Evolutionary conservation across 2,113 vertebrate genomes (phyloP), one percentile per base, ranked within the genome.

Genomic region (Gambusia affinis): DNA sequence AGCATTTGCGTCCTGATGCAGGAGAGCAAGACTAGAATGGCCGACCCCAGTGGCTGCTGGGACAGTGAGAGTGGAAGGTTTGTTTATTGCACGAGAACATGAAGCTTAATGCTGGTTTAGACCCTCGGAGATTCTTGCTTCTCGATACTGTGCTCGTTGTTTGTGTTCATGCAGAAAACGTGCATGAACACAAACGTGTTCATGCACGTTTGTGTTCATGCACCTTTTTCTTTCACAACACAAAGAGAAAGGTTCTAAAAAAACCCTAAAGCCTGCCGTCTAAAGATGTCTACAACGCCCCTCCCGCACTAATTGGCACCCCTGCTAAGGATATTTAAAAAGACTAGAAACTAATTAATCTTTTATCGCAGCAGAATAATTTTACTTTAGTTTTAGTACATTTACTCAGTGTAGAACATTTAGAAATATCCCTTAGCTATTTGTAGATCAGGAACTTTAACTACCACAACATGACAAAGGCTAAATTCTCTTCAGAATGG

Each of bases 21-120:
- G 17, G 51, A n/a, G 22, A 57, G 51, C 51, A 8, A 57, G 51
- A 57, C 51, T n/a, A 7, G 24, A 57, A 57, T 11, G 22, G 19
- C 51, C 22, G 17, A 57, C 17, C 51, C 51, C 51, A 57, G 51
- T 1, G 8, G 8, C 30, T 67, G 67, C 33, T 60, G 31, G 27
- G 42, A 72, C 69, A 60, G 73, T 28, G 37, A 28, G 12, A 27
- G 37, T 78, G 28, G 12, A 11, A 29, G 60, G 39, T 67, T 71
- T 64, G 7, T 66, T 84, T 79, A 82, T 83, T 76, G 82, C 82
- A 83, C 73, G 64, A 79, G 47, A 72, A 68, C 4, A 31, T 30
- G 28, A 24, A 37, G 66, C 33, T 67, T 71, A 72, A 78, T 71
- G 84, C 83, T 89, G 87, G 77, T 88, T 88, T 44, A 74, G 63